Conservation (phyloP, 2,113 vertebrate genomes). For the Scalopus aquaticus region DNA sequence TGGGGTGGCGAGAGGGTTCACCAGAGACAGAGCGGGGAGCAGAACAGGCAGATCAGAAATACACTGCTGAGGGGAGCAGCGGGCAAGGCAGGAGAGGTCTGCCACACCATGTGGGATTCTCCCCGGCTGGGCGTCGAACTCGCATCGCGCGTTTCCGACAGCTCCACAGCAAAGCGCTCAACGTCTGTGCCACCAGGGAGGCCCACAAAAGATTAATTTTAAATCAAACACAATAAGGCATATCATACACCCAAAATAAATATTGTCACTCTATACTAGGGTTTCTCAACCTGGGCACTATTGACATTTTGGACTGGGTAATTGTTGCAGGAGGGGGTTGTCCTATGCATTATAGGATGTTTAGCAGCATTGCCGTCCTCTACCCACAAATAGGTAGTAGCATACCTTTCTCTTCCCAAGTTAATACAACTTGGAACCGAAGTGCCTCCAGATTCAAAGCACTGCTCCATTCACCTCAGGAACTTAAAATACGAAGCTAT, state of each 20-base stretch:
- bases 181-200: no score
- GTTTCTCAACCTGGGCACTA: neutral
- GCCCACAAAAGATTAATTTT: neutral
- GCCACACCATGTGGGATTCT: no score
- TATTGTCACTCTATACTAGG: neutral
- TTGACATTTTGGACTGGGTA: neutral
- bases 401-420: neutral
- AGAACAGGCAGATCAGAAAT: no score
- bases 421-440: neutral
- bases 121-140: no score
- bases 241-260: neutral
- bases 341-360: neutral
- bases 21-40: no score
- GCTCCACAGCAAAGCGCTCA: no score
- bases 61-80: no score
- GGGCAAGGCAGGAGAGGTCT: no score
- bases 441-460: neutral
- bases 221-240: neutral
- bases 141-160: no score
- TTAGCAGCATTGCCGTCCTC: neutral
- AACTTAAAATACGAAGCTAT: neutral
- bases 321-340: neutral
- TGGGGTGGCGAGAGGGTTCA: no score
- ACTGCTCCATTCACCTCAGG: neutral
- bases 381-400: neutral